Evolutionary conservation across 2,888 invertebrate genomes (phyloP).

Genomic region (Gonocerus acuteangulatus): DNA sequence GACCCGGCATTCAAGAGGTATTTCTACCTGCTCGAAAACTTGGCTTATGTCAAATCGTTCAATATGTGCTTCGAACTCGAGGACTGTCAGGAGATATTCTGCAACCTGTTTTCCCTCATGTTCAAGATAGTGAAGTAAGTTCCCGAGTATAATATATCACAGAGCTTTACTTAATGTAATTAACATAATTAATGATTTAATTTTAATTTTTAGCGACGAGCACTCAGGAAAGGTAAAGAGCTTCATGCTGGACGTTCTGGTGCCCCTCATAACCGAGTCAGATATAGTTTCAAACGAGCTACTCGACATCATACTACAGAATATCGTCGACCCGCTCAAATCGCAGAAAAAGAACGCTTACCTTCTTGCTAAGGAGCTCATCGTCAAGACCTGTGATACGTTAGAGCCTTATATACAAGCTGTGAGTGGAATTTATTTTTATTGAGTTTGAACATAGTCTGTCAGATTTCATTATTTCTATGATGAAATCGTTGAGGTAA

Average conservation of each 20-base stretch:
- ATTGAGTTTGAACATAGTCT: neutral
- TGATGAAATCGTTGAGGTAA: neutral
- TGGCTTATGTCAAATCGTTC: slow-evolving; percentile 95
- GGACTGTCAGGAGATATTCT: slow-evolving; percentile 94
- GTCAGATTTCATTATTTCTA: neutral
- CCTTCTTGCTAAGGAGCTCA: slow-evolving; percentile 80
- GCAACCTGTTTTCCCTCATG: slow-evolving; percentile 84
- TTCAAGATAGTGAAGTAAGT: slow-evolving; percentile 93
- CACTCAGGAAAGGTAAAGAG: slow-evolving; percentile 93
- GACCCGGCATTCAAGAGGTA: slow-evolving; percentile 96
- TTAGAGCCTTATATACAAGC: slow-evolving; percentile 90
- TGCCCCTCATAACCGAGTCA: slow-evolving; percentile 89
- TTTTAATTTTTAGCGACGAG: slow-evolving; percentile 68
- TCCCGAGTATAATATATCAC: neutral
- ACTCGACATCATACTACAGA: slow-evolving; percentile 84
- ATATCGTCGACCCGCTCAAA: slow-evolving; percentile 90
- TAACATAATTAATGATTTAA: neutral
- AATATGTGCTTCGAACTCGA: slow-evolving; percentile 98
- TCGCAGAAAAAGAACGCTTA: slow-evolving; percentile 83
- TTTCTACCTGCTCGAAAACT: slow-evolving; percentile 91
- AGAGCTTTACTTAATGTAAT: neutral
- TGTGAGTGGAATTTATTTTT: slow-evolving; percentile 52
- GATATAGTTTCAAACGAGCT: slow-evolving; percentile 91
- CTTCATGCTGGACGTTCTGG: slow-evolving; percentile 92
- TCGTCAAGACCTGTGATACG: slow-evolving; percentile 84